A percentile compares a stretch with the other conserved stretches of the same genome.
Evolutionary conservation across 2,797 vertebrate species (phyloP).

Genomic region (Lates japonicus): DNA sequence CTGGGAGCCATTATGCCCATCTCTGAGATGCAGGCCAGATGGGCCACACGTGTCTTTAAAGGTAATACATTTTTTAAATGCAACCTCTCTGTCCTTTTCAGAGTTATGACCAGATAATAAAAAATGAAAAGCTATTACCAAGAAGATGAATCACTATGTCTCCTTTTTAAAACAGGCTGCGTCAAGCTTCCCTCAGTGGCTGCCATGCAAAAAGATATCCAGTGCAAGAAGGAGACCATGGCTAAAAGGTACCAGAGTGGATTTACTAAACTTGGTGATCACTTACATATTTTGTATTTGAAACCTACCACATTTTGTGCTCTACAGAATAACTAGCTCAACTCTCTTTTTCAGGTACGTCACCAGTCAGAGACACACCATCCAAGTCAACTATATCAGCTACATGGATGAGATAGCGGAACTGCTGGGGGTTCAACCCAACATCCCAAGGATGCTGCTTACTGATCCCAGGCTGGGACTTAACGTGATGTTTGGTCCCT

Average conservation of each 20-base stretch:
- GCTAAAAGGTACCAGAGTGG: slow-evolving; percentile 69
- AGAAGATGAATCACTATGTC: background rate
- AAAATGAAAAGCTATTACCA: too few species aligned
- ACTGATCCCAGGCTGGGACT: slow-evolving; percentile 87
- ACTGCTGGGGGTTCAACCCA: slow-evolving; percentile 85
- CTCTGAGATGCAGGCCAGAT: slow-evolving; percentile 88
- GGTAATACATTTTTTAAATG: slow-evolving; percentile 66
- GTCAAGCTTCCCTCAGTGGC: slow-evolving; percentile 79
- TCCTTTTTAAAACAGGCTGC: slow-evolving; percentile 68
- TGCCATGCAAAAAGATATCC: slow-evolving; percentile 82
- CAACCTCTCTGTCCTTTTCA: background rate
- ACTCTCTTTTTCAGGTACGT: slow-evolving; percentile 85
- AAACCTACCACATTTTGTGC: background rate
- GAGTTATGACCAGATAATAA: too few species aligned
- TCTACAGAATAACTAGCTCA: background rate
- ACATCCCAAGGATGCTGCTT: slow-evolving; percentile 81
- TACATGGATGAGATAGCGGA: slow-evolving; percentile 93
- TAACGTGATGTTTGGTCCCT: slow-evolving; percentile 85
- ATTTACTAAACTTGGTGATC: background rate
- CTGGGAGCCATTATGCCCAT: slow-evolving; percentile 88
- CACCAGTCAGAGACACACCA: slow-evolving; percentile 89
- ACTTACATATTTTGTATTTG: background rate
- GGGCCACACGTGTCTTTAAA: slow-evolving; percentile 88
- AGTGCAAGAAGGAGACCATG: slow-evolving; percentile 77
- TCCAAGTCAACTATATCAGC: slow-evolving; percentile 89